These are phyloP conservation scores for Onthophagus sagittarius DNA, from an alignment of 2,888 invertebrate genomes.

Conservation along the genomic window DNA sequence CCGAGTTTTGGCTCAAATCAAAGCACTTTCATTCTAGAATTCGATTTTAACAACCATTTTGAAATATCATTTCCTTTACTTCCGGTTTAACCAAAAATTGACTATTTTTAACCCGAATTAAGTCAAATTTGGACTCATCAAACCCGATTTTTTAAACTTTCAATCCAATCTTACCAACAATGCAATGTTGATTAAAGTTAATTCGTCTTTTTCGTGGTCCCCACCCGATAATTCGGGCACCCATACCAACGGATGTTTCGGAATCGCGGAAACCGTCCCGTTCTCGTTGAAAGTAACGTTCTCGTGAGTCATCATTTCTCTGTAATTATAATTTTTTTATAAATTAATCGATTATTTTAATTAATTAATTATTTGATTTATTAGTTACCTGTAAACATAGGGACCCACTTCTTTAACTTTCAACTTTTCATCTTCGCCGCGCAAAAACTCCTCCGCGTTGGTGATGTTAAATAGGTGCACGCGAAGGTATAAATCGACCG, in stretches of 20 bases:
- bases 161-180: conserved; percentile 65
- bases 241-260: conserved; percentile 72
- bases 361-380: too few relatives aligned
- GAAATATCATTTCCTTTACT: too few relatives aligned
- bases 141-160: background rate
- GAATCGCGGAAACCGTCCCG: conserved; percentile 66
- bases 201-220: conserved; percentile 65
- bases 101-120: too few relatives aligned
- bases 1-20: too few relatives aligned
- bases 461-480: conserved; percentile 83
- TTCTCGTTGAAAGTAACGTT: conserved; percentile 72
- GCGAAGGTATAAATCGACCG: conserved; percentile 72
- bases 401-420: conserved; percentile 77
- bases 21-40: too few relatives aligned
- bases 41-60: too few relatives aligned
- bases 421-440: conserved; percentile 63
- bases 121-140: too few relatives aligned
- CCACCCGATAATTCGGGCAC: conserved; percentile 74
- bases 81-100: too few relatives aligned
- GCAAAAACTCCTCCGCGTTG: conserved; percentile 72
- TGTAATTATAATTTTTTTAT: conserved; percentile 44
- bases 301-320: conserved; percentile 68
- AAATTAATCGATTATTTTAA: background rate
- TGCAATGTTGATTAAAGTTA: conserved; percentile 79
- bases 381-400: conserved; percentile 81